Percentiles rank a stretch among this genome's conserved stretches.
phyloP scores from a whole-genome alignment of 2,113 vertebrate species.

The Labrus mixtus region DNA sequence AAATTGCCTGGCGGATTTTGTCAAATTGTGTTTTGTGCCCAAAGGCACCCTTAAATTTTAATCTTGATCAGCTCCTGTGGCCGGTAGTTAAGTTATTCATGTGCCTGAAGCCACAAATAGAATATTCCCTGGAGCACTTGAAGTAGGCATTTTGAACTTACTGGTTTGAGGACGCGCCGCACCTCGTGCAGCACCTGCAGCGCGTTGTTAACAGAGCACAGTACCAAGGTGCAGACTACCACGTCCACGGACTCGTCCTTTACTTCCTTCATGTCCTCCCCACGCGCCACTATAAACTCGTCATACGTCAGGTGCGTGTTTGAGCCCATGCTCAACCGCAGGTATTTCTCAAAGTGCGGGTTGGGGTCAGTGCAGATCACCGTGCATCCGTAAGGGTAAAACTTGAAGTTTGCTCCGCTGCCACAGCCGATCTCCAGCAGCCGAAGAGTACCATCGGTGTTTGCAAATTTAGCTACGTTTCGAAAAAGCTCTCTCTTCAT shows the following conservation, averaged over 20 bases:
- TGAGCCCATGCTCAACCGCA: conserved; percentile 80
- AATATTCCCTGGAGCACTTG: conserved; percentile 15
- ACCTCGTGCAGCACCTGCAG: conserved; percentile 81
- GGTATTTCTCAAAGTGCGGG: conserved; percentile 82
- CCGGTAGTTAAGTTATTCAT: background rate
- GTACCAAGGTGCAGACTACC: conserved; percentile 87
- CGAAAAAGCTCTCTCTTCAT: conserved; percentile 86
- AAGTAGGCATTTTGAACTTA: conserved; percentile 74
- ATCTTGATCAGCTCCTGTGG: too few relatives aligned
- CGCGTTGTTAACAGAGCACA: conserved; percentile 83
- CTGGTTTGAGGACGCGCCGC: conserved; percentile 84
- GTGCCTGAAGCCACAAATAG: background rate
- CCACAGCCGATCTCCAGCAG: conserved; percentile 90
- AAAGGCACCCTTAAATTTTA: too few relatives aligned
- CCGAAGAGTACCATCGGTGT: conserved; percentile 73
- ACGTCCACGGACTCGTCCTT: conserved; percentile 84
- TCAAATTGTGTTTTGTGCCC: too few relatives aligned
- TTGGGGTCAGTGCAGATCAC: conserved; percentile 87
- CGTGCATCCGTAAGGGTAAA: conserved; percentile 85
- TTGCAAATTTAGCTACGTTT: conserved; percentile 73
- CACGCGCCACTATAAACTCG: conserved; percentile 74
- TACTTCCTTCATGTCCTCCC: conserved; percentile 84
- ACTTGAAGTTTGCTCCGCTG: conserved; percentile 87
- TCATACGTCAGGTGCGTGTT: conserved; percentile 85
- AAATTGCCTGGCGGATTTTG: too few relatives aligned